Evolutionary conservation across 2,888 invertebrate genomes (phyloP), one percentile per base, ranked within the genome.

Genomic region (Lobophora halterata): DNA sequence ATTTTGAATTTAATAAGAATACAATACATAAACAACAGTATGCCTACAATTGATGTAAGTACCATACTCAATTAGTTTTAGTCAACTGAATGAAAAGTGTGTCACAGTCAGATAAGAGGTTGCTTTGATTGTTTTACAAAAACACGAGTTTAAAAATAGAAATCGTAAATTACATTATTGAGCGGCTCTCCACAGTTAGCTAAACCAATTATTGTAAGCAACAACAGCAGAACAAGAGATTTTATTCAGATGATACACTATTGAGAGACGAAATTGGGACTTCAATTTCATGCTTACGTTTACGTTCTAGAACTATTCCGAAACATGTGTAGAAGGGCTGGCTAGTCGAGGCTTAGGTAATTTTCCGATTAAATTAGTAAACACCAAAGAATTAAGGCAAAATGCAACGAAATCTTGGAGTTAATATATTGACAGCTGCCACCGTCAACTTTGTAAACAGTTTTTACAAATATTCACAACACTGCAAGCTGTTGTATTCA

Each of bases 321-420:
- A 10, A 23, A 5, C 3, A 24, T 5, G 10, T 28, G 17, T 6
- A 20, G 11, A 24, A 24, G 4, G 10, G 13, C 5, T 14, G 2
- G 11, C 5, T 14, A 2, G 11, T 8, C 5, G 3, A 18, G 6
- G 14, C 32, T 10, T 17, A 2, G 8, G 33, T 28, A 46, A 46
- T 42, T 40, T 8, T 12, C 42, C 57, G 53, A 52, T 41, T 46
- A 55, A 54, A 53, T 42, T 36, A 23, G 4, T 42, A 34, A 52
- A 40, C 33, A 56, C 20, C 21, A 9, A 24, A 44, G 33, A 53
- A 53, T 49, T 52, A 44, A 25, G 24, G 23, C 46, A 53, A 62
- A 56, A 60, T 58, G 58, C 39, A 46, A 25, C 32, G 48, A 61
- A 62, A 66, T 68, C 58, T 59, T 62, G 53, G 41, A 46, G 47